Base-by-base conservation (phyloP, 2,888 invertebrate genomes). In the Eupeodes latifasciatus region DNA sequence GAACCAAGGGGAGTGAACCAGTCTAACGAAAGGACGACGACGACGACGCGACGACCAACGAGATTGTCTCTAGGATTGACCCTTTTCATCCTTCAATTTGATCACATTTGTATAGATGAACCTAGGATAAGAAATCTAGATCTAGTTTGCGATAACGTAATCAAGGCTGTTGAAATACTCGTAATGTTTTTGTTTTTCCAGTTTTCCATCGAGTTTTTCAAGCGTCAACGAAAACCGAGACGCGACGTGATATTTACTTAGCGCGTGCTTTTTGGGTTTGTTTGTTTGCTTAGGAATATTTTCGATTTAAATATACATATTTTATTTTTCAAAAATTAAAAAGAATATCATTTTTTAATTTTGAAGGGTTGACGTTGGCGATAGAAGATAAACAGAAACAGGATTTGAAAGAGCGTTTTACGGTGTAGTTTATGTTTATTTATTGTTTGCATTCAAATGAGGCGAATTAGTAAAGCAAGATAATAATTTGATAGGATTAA, bases 11-110 rank as follows among this genome's bases (percentile, higher is more conserved):
- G 53, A 76, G 80, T 77, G 83, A 76, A 83, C 78, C 86, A 79
- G 82, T 79, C 82, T 79, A 64, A 79, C 79, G 79, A 71, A 80
- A 79, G 79, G 51, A 61, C 16, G 61, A 66, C 4, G 47, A 40
- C 16, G 47, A 34, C 11, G n/a, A 59, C n/a, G 27, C 6, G 6
- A 44, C 7, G n/a, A 14, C 27, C 27, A 6, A 12, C 16, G 27
- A 49, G 19, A 36, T 16, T 51, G 27, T 27, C 27, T 5, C 49
- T 5, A 14, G 57, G 55, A 66, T 74, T 87, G 84, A 87, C 80
- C 87, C 87, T 71, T 81, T 77, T 77, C 49, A 59, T 61, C n/a
- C 62, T 80, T 66, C 84, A 77, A 83, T 87, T 76, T 83, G 80
- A 83, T 84, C 69, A 82, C 75, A 76, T 81, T 27, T 64, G 71